Base-by-base conservation (phyloP, 2,113 vertebrate species). In the Copsychus sechellarum region DNA sequence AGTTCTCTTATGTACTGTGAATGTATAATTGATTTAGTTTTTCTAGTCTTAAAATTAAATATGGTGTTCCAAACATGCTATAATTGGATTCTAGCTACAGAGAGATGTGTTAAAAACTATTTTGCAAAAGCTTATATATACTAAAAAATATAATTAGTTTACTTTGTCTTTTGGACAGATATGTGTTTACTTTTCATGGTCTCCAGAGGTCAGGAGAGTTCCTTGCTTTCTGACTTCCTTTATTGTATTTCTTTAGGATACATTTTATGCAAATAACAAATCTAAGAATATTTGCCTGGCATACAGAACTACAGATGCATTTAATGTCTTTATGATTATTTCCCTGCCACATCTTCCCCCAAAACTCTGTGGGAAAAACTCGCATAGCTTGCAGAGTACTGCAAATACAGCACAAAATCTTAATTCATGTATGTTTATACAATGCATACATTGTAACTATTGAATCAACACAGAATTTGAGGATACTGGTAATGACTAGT, bases 321-420 rank as follows among this genome's bases (percentile, higher is more conserved):
- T 82, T 82, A 24, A 33, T 51, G 12, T 20, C 25, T 48, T 51
- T 28, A 18, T 45, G 19, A 9, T 36, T 69, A 18, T 43, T 70
- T 40, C 13, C 5, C 11, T 3, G 8, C 16, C 5, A 22, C 18
- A 11, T 0, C 36, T 82, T 62, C 6, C 5, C 11, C 24, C 18
- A 7, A 45, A 81, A 54, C 20, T 70, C 11, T 33, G 1, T 14
- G 9, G 21, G 9, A 65, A 48, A 33, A 21, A 6, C 0, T 0
- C 9, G 21, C 3, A 0, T 24, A 17, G 21, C 34, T 73, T 84
- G 15, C 33, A 42, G 53, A 92, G 21, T 57, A 25, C 13, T 66
- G 17, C 14, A 61, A 61, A 42, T 48, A 40, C 22, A 25, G 56
- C 25, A 26, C 18, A 64, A 81, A 79, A 67, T 29, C 2, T 2